Conservation (phyloP, 1,140 invertebrate species). For the Rhyzopertha dominica region DNA sequence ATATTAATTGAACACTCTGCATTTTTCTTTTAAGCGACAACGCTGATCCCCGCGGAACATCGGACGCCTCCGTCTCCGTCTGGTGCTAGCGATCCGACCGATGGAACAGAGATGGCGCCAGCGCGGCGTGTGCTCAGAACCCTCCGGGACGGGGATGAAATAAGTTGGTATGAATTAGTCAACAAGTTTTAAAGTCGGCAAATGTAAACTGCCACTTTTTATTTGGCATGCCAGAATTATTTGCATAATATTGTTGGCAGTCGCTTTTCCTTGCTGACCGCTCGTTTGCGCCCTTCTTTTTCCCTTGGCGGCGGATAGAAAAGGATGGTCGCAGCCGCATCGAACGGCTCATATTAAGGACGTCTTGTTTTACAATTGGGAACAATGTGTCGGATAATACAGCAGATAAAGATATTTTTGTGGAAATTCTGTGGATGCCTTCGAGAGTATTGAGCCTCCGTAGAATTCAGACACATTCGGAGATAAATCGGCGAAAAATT, state of each 20-base stretch:
- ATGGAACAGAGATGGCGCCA: slow-evolving; percentile 13
- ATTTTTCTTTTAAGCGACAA: slow-evolving; percentile 37
- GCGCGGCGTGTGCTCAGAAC: slow-evolving; percentile 13
- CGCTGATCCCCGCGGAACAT: slow-evolving; percentile 6
- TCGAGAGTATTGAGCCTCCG: too few relatives aligned
- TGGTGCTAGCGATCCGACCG: slow-evolving; percentile 3
- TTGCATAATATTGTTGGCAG: slow-evolving; percentile 38
- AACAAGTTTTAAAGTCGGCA: slow-evolving; percentile 40
- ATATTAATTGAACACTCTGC: slow-evolving; percentile 41
- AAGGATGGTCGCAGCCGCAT: slow-evolving; percentile 5
- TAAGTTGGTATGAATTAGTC: slow-evolving; percentile 42
- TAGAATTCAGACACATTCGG: too few relatives aligned
- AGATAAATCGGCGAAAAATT: too few relatives aligned
- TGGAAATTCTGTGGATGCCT: too few relatives aligned
- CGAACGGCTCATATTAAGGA: slow-evolving; percentile 20
- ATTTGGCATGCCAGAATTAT: slow-evolving; percentile 37
- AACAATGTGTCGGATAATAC: too few relatives aligned
- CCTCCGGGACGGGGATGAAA: slow-evolving; percentile 18
- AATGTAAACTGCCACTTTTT: slow-evolving; percentile 44
- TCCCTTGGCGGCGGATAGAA: slow-evolving; percentile 11
- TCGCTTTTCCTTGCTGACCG: slow-evolving; percentile 9
- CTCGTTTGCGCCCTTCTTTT: slow-evolving; percentile 17
- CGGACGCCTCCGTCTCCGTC: slow-evolving; percentile 7
- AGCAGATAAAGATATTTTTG: too few relatives aligned
- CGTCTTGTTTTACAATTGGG: slow-evolving; percentile 21